Evolutionary conservation across 2,113 vertebrate species (phyloP).

Genomic region (Misgurnus mizolepis): DNA sequence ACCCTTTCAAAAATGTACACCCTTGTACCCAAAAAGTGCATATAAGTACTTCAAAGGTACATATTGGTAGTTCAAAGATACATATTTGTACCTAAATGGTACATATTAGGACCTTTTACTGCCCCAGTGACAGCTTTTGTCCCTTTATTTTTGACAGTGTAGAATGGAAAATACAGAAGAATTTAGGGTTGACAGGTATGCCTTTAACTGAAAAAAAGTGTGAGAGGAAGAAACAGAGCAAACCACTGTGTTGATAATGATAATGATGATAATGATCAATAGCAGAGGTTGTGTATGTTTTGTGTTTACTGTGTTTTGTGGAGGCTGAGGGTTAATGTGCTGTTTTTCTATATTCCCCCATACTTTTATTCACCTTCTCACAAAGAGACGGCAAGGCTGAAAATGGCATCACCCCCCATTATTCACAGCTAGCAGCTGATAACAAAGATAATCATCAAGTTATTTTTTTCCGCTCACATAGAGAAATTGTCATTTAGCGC

Average conservation of each 20-base stretch:
- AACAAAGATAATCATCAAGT: conserved; percentile 48
- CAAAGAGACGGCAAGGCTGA: conserved; percentile 10
- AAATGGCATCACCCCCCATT: conserved; percentile 30
- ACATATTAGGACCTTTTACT: no score
- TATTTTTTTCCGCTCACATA: conserved; percentile 12
- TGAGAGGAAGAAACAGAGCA: conserved; percentile 15
- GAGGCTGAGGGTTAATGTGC: conserved; percentile 23
- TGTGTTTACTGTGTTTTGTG: not conserved
- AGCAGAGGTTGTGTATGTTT: conserved; percentile 8
- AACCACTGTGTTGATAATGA: not conserved
- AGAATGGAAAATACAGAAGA: no score
- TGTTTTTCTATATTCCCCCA: conserved; percentile 11
- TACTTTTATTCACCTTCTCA: conserved; percentile 24
- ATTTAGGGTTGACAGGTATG: not conserved
- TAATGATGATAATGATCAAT: not conserved
- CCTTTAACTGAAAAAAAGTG: conserved; percentile 11
- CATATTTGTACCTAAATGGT: no score
- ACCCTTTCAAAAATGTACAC: no score
- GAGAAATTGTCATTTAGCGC: conserved; percentile 41
- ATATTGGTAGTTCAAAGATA: no score
- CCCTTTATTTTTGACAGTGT: no score
- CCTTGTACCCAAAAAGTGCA: no score
- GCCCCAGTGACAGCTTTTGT: no score
- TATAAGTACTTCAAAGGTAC: no score
- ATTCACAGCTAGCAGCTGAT: conserved; percentile 40